Evolutionary conservation across 2,113 vertebrate genomes (phyloP).

Genomic region (Grantiella picta): DNA sequence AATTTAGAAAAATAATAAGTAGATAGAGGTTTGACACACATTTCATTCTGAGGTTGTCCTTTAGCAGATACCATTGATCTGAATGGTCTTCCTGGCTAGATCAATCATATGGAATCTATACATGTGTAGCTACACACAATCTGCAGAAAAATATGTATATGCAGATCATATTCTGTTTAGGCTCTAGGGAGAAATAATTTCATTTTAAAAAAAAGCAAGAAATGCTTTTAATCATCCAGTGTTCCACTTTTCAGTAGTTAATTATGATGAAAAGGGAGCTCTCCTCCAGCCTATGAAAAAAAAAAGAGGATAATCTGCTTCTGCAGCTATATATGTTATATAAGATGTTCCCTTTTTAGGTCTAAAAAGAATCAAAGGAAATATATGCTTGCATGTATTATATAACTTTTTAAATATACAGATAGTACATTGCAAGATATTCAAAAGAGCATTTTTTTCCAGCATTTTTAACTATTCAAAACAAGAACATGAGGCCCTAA

Average conservation of each 20-base stretch:
- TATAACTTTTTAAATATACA: not conserved
- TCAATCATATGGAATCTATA: not conserved
- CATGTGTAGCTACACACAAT: not conserved
- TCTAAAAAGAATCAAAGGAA: conserved; percentile 19
- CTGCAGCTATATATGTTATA: not conserved
- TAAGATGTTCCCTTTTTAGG: not conserved
- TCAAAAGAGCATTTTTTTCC: not conserved
- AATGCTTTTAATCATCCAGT: conserved; percentile 1
- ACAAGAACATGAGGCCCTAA: not conserved
- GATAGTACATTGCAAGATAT: not conserved
- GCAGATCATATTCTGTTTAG: not conserved
- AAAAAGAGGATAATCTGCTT: not conserved
- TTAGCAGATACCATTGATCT: not conserved
- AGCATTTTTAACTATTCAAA: not conserved
- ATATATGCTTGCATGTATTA: not conserved
- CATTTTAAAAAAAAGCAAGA: not conserved
- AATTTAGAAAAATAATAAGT: not conserved
- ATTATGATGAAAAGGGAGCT: conserved; percentile 16
- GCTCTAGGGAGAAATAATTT: not conserved
- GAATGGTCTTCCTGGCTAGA: not conserved
- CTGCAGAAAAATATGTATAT: not conserved
- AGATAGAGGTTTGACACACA: not conserved
- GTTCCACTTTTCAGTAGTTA: conserved; percentile 25
- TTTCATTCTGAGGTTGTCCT: not conserved
- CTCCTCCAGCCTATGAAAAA: not conserved